Conservation (phyloP, 1,140 invertebrate species). For the Habropoda laboriosa region DNA sequence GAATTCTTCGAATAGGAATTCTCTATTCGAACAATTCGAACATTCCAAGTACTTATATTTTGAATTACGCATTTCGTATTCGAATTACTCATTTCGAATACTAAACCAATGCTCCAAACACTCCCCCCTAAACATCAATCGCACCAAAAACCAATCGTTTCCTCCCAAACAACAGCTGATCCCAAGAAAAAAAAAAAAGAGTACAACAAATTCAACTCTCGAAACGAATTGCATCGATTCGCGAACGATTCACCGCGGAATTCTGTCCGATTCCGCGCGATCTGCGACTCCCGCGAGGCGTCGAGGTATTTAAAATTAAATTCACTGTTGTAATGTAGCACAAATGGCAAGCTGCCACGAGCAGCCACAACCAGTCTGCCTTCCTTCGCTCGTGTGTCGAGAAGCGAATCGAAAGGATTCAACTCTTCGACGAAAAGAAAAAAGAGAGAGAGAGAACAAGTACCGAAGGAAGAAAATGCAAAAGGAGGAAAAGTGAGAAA, state of each 20-base stretch:
- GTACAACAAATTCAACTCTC: no score
- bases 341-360: slow-evolving; percentile 76
- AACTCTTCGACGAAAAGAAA: neutral
- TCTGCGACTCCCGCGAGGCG: slow-evolving; percentile 11
- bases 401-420: slow-evolving; percentile 6
- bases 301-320: slow-evolving; percentile 78
- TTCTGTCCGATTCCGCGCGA: slow-evolving; percentile 34
- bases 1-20: no score
- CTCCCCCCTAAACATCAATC: no score
- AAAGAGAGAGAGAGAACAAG: neutral
- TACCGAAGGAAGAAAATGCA: neutral
- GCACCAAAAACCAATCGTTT: no score
- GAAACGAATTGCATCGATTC: neutral
- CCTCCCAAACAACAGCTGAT: no score
- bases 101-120: no score
- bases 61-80: no score
- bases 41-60: no score
- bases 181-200: neutral
- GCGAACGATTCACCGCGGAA: slow-evolving; percentile 19
- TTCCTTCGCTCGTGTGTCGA: neutral
- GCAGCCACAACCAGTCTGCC: slow-evolving; percentile 4
- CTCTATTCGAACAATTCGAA: no score
- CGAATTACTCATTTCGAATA: no score
- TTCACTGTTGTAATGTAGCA: slow-evolving; percentile 76
- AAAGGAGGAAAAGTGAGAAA: no score